Base-by-base conservation (phyloP, 2,113 vertebrate species). In the Rhinogobius similis region DNA sequence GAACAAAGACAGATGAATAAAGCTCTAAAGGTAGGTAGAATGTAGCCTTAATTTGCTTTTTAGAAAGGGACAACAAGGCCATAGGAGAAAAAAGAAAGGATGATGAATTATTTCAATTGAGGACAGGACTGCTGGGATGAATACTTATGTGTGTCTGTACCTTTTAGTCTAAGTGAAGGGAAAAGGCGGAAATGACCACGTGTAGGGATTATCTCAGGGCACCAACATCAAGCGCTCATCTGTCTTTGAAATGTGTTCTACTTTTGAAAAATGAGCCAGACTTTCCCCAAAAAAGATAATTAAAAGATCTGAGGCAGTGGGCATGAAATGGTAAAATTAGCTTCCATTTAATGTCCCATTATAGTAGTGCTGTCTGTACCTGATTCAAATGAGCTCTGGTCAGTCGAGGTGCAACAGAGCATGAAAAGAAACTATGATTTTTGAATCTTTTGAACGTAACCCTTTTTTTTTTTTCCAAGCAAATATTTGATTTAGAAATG, bases 101-200 rank as follows among this genome's bases (percentile, higher is more conserved):
- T 90, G 87, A 93, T 89, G 32, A 89, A 91, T 92, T 85, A 73
- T 85, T 84, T 87, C 66, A 90, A 92, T 87, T 90, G 76, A 87
- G 88, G 88, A 89, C 86, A 88, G 77, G 84, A 87, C 87, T 87
- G 65, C 13, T 70, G 89, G 89, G 88, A 89, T 70, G 83, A 82
- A 86, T 84, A 80, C 81, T 83, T 86, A 87, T 77, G 88, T 78
- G 75, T 77, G 77, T 71, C 52, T 82, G 76, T 75, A 88, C 70
- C 73, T 87, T 83, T 82, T 77, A 68, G 81, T 78, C 68, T 69
- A 79, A 83, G 46, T 74, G 32, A 68, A 76, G 69, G 14, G 62
- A 65, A 61, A 32, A 68, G 64, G 59, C 56, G 72, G 70, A 81
- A 70, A 84, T 83, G 82, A 81, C 75, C 81, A 82, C 48, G 2